Conservation (phyloP, 2,113 vertebrate genomes). For the Python bivittatus region DNA sequence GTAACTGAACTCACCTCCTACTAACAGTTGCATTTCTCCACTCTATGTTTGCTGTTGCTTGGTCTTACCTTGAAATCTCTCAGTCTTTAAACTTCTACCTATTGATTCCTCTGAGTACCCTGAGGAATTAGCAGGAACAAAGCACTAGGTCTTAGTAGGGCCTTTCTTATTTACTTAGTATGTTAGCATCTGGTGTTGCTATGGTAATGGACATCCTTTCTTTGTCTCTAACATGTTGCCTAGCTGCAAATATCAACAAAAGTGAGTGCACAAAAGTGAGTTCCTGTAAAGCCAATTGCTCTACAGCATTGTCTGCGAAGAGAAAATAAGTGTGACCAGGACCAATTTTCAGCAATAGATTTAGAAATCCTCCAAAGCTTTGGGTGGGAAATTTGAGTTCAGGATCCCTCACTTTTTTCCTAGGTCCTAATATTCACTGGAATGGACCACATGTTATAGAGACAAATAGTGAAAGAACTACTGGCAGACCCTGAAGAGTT, state of each 20-base stretch:
- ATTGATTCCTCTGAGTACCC: not conserved
- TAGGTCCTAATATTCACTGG: not conserved
- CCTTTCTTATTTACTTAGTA: conserved; percentile 2
- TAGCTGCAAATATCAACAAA: conserved; percentile 56
- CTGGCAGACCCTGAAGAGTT: not conserved
- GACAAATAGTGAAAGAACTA: not conserved
- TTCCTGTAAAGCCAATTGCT: conserved; percentile 21
- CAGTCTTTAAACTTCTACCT: conserved; percentile 1
- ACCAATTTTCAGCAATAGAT: no score
- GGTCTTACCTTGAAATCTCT: not conserved
- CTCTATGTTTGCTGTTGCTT: not conserved
- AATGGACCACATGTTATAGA: not conserved
- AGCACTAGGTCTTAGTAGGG: not conserved
- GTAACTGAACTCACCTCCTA: not conserved
- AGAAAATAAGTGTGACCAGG: accelerated
- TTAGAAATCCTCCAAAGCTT: not conserved
- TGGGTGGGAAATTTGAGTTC: not conserved
- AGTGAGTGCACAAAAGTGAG: not conserved
- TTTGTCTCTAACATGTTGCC: conserved; percentile 38
- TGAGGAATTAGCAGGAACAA: not conserved
- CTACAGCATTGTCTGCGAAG: not conserved
- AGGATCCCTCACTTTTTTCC: not conserved
- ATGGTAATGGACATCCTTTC: not conserved
- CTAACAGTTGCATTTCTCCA: not conserved
- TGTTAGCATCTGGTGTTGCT: conserved; percentile 11